These are phyloP conservation scores for Drosophila ogumai DNA, from an alignment of 1,140 invertebrate species.

Conservation along the genomic window DNA sequence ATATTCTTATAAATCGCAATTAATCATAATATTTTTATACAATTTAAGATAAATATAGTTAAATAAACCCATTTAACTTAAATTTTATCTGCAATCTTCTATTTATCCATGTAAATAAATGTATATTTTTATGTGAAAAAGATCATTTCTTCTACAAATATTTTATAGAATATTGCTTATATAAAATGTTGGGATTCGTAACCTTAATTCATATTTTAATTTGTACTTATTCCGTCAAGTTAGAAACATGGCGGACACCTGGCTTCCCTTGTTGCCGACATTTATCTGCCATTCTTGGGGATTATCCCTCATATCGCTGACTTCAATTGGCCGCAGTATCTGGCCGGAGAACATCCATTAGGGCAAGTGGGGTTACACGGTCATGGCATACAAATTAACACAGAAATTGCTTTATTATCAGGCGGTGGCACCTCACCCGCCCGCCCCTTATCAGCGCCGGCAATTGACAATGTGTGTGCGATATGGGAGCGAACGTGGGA, in stretches of 20 bases:
- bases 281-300: constrained; percentile 24
- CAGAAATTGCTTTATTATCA: constrained; percentile 74
- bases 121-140: no score
- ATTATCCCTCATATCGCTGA: constrained; percentile 36
- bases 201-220: neutral
- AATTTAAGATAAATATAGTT: no score
- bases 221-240: neutral
- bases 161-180: neutral
- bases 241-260: constrained; percentile 8
- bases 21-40: no score
- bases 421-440: constrained; percentile 4
- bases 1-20: no score
- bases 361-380: constrained; percentile 62
- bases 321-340: constrained; percentile 58
- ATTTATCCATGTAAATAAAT: no score
- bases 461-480: constrained; percentile 67
- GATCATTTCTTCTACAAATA: neutral
- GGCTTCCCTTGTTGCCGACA: neutral
- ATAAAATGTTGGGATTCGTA: neutral
- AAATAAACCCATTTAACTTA: no score
- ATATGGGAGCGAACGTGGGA: constrained; percentile 9
- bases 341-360: constrained; percentile 62
- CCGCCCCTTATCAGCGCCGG: constrained; percentile 41
- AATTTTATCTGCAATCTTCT: no score
- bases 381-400: constrained; percentile 72